Evolutionary conservation across 1,140 invertebrate species (phyloP), one percentile per base, ranked within the genome.

Genomic region (Cydia strobilella): DNA sequence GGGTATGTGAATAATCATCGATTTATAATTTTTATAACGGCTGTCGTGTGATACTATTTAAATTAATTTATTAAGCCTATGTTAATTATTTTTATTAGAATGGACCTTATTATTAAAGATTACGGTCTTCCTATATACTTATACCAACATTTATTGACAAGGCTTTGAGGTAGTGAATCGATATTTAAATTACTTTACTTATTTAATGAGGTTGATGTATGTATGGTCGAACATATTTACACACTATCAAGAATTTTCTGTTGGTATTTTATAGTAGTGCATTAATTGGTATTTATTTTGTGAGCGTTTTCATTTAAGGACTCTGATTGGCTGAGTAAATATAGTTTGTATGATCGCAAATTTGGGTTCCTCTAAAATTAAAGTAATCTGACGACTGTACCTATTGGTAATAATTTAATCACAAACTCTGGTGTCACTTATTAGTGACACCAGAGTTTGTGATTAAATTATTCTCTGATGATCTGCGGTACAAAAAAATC

Each of bases 1-100:
- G 65, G 31, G 31, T 69, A 42, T 69, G 27, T 69, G 65, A 69
- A 69, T 69, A 69, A 35, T 69, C 65, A 69, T 69, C 65, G 65
- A 69, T 69, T 69, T 69, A 69, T 69, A 69, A 69, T 69, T 69
- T 69, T 69, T 69, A 69, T 69, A 69, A 69, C 25, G 65, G 65
- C 63, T 66, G 63, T 66, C 65, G 65, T 69, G 65, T 69, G 65
- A 69, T 69, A 69, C 65, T 69, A 69, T 69, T 69, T 69, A 69
- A 39, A 69, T 69, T 69, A 69, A 69, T 69, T 69, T 69, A 69
- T 69, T 69, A 69, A 69, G 65, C 65, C 31, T 69, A 69, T 69
- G 65, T 69, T 35, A 39, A 69, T 69, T 69, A 69, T 39, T 69
- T 69, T 69, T 35, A 69, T 69, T 69, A 69, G 65, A 69, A 69